Conservation (phyloP, 92 coral and sea anemone species). For the Meandrina meandrites region DNA sequence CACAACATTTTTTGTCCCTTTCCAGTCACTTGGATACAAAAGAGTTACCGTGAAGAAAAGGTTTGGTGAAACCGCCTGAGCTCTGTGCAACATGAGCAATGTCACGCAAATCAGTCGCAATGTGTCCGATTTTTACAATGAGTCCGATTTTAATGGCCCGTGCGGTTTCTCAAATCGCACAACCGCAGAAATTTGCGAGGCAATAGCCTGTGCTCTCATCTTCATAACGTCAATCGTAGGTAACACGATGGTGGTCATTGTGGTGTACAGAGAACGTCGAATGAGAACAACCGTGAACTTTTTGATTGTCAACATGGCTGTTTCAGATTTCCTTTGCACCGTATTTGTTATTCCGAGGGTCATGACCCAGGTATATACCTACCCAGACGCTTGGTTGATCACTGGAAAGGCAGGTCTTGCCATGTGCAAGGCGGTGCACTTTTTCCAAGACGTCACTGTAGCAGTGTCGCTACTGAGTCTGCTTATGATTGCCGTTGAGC, state of each 20-base stretch:
- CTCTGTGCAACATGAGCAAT: background rate
- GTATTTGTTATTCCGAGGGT: constrained; percentile 11
- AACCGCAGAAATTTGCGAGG: constrained; percentile 6
- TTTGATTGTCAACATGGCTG: constrained; percentile 33
- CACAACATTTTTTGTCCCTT: background rate
- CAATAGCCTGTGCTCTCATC: constrained; percentile 1
- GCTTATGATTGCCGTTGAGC: constrained; percentile 23
- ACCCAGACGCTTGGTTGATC: constrained; percentile 12
- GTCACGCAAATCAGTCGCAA: background rate
- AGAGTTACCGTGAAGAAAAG: background rate
- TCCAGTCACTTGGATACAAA: background rate
- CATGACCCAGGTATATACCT: background rate
- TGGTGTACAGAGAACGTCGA: constrained; percentile 20
- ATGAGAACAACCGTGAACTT: constrained; percentile 39
- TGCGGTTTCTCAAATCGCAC: background rate
- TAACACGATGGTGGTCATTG: constrained; percentile 13
- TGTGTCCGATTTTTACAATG: background rate
- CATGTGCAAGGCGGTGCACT: constrained; percentile 18
- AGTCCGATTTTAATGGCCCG: background rate
- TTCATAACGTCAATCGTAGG: constrained; percentile 12
- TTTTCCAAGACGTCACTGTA: constrained; percentile 20
- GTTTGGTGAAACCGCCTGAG: background rate
- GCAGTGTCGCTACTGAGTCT: constrained; percentile 39
- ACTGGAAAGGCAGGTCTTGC: constrained; percentile 3
- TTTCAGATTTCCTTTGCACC: constrained; percentile 35